Percentiles rank a stretch among this genome's conserved stretches.
Evolutionary conservation across 2,888 invertebrate genomes (phyloP).

Genomic region (Pseudococcus jackbeardsleyi): DNA sequence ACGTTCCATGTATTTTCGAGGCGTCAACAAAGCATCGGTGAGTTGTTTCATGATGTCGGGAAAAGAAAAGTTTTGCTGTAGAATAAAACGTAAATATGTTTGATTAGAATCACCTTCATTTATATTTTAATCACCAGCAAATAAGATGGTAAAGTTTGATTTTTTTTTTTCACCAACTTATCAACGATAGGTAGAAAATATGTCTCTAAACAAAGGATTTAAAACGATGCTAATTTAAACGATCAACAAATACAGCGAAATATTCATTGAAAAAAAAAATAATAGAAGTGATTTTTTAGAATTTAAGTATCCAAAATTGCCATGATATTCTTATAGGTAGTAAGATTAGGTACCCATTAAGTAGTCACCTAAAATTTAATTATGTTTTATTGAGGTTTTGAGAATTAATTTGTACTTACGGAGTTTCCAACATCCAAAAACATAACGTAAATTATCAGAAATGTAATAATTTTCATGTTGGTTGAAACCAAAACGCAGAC

Average conservation of each 20-base stretch:
- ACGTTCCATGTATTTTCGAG: conserved; percentile 9
- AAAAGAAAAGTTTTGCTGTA: conserved; percentile 28
- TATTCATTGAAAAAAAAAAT: not conserved
- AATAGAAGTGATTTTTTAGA: not conserved
- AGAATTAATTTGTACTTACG: not conserved
- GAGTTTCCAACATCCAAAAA: not conserved
- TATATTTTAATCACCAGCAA: not conserved
- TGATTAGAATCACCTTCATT: not conserved
- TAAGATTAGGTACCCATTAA: no score
- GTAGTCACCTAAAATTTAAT: not conserved
- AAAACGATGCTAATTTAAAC: not conserved
- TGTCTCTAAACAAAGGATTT: conserved; percentile 5
- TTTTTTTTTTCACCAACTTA: not conserved
- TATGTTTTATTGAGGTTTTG: not conserved
- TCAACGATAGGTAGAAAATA: not conserved
- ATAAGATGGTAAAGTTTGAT: not conserved
- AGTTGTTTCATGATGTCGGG: conserved; percentile 38
- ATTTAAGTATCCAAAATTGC: not conserved
- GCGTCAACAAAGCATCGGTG: not conserved
- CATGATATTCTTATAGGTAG: not conserved
- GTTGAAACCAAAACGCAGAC: not conserved
- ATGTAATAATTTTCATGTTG: not conserved
- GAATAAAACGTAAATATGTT: not conserved
- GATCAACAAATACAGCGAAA: not conserved
- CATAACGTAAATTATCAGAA: not conserved